Conservation (phyloP, 2,113 vertebrate genomes). For the Syrmaticus mikado region DNA sequence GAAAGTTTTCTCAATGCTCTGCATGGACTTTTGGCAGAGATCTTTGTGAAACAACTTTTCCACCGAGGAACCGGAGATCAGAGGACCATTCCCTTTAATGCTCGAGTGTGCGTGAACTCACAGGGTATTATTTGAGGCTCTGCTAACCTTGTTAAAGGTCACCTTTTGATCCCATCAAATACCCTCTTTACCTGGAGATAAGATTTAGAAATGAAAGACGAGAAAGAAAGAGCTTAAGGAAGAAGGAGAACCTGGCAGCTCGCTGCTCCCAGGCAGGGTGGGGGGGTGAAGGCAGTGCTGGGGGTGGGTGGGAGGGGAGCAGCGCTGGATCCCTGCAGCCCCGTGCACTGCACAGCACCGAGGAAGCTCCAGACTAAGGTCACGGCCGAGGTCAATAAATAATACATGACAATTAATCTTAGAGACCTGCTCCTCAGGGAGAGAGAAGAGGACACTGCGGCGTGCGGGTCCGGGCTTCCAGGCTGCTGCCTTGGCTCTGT, state of each 20-base stretch:
- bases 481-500: neutral
- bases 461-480: neutral
- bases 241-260: neutral
- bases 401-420: constrained; percentile 64
- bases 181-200: constrained; percentile 58
- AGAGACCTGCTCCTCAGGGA: neutral
- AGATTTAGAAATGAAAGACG: constrained; percentile 64
- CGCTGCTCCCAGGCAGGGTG: neutral
- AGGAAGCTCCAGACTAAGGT: neutral
- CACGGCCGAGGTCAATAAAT: constrained; percentile 51
- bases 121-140: constrained; percentile 43
- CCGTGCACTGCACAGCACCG: neutral
- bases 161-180: constrained; percentile 51
- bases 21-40: neutral
- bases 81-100: constrained; percentile 3
- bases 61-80: constrained; percentile 32
- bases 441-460: constrained; percentile 59
- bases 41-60: constrained; percentile 49
- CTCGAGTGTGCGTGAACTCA: constrained; percentile 10
- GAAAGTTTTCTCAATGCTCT: constrained; percentile 22
- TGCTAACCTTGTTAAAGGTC: constrained; percentile 54
- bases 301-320: fast-evolving
- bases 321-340: neutral
- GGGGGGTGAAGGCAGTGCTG: neutral
- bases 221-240: constrained; percentile 59